phyloP scores from a whole-genome alignment of 1,140 invertebrate species.

The Ceratosolen solmsi region DNA sequence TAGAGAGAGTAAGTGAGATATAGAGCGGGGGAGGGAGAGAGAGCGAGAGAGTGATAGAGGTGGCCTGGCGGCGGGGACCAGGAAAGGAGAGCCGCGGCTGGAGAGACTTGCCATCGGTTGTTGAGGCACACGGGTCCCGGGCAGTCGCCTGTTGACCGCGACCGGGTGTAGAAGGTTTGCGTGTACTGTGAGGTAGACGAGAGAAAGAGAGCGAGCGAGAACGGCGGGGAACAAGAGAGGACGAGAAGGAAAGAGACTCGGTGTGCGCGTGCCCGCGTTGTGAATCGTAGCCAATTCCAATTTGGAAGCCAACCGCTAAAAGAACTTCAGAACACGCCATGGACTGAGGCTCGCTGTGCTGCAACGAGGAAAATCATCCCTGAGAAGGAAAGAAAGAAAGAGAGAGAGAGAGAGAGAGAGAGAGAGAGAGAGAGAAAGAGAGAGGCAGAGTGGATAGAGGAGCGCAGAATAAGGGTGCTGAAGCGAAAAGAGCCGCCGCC shows the following conservation, averaged over 20 bases:
- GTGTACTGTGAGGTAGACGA: constrained; percentile 27
- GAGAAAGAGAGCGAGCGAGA: constrained; percentile 9
- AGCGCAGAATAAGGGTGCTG: too few species aligned
- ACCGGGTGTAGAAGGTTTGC: constrained; percentile 59
- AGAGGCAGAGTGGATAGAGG: background rate
- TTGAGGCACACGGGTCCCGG: constrained; percentile 46
- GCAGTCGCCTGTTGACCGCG: constrained; percentile 69
- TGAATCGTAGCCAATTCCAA: too few species aligned
- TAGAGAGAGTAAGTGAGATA: background rate
- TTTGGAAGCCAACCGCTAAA: background rate
- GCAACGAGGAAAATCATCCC: background rate
- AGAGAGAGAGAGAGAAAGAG: background rate
- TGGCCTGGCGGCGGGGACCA: constrained; percentile 25
- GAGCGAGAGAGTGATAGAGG: background rate
- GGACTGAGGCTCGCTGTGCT: constrained; percentile 3
- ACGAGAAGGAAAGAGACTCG: background rate
- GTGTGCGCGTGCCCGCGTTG: constrained; percentile 11
- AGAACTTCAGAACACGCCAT: constrained; percentile 12
- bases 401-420: background rate
- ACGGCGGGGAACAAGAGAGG: background rate
- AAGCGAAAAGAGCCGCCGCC: background rate
- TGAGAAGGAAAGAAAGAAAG: background rate
- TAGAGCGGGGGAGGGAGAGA: background rate
- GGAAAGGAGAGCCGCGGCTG: constrained; percentile 25
- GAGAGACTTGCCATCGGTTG: constrained; percentile 16